phyloP scores from a whole-genome alignment of 1,140 invertebrate genomes.

The Octopus bimaculoides region DNA sequence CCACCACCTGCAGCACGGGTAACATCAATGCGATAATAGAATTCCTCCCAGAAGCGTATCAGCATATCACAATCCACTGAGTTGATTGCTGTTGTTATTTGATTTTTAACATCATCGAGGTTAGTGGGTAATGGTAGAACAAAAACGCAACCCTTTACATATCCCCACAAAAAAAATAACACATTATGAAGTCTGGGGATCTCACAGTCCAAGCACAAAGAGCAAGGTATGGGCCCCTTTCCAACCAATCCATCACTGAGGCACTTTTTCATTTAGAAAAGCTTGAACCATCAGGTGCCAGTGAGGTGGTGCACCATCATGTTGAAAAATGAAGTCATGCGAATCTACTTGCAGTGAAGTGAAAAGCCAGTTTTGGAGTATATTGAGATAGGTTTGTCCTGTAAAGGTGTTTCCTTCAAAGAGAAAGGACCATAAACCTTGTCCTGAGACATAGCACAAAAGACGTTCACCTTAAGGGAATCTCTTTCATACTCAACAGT shows the following conservation, averaged over 20 bases:
- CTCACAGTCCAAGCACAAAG: neutral
- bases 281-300: neutral
- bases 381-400: neutral
- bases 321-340: neutral
- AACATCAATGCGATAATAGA: no score
- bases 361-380: conserved; percentile 1
- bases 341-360: neutral
- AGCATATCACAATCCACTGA: no score
- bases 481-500: neutral
- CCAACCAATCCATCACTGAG: neutral
- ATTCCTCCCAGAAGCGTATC: no score
- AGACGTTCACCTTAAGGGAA: neutral
- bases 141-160: neutral
- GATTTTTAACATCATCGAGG: no score
- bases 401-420: neutral
- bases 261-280: neutral
- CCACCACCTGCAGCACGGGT: no score
- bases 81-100: no score
- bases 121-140: no score
- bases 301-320: neutral
- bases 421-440: neutral
- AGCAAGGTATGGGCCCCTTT: neutral
- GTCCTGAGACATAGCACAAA: neutral
- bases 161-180: neutral
- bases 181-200: neutral